Evolutionary conservation across 2,113 vertebrate genomes (phyloP), one percentile per base, ranked within the genome.

Genomic region (Mionectes macconnelli): DNA sequence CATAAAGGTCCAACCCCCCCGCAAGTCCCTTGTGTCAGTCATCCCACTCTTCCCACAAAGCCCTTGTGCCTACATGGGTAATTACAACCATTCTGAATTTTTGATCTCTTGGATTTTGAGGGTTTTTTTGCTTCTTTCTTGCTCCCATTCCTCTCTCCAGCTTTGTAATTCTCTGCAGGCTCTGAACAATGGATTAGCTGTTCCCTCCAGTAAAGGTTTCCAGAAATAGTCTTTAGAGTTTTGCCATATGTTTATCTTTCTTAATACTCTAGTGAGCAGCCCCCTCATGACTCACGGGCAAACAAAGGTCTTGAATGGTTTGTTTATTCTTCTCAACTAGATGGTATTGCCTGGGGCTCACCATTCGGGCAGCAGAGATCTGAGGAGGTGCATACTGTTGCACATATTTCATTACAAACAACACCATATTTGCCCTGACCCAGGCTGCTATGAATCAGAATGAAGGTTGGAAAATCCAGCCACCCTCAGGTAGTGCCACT

Each of bases 191-290:
- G 97, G 94, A 82, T 97, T 97, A 92, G 96, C 96, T 98, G 97
- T 98, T 98, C 96, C 93, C 94, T 96, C 79, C 84, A 94, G 94
- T 88, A 84, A 96, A 88, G 86, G 85, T 93, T 98, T 98, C 97
- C 97, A 98, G 96, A 98, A 98, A 97, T 95, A 97, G 95, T 79
- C 96, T 97, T 98, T 97, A 97, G 97, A 96, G 94, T 94, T 95
- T 94, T 96, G 96, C 97, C 93, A 90, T 96, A 96, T 98, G 97
- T 98, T 98, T 97, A 96, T 96, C 96, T 97, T 98, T 97, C 97
- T 97, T 97, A 97, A 97, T 97, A 97, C 95, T 97, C 95, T 85
- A 96, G 86, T 93, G 97, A 96, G 96, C 90, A 96, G 90, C 90
- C 95, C 97, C 94, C 96, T 92, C 74, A 64, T 98, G 98, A 98